phyloP scores from a whole-genome alignment of 64 coral and sea anemone species.

The Exaiptasia diaphana region DNA sequence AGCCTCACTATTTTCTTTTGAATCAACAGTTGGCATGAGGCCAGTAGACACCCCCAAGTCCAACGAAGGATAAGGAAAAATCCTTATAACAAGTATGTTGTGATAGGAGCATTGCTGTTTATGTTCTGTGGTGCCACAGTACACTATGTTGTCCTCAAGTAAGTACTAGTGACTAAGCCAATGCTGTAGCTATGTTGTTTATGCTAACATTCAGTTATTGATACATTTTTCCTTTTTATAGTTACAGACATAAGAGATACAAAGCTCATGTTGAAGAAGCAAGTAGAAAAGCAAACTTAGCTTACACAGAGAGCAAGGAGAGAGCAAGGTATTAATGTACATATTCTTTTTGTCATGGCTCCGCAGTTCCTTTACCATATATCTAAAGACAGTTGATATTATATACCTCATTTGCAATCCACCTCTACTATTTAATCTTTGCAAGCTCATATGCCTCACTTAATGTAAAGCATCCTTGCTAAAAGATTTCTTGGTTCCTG shows the following conservation, averaged over 20 bases:
- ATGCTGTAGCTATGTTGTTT: too few relatives aligned
- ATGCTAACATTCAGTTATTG: background rate
- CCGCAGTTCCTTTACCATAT: background rate
- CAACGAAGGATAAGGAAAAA: background rate
- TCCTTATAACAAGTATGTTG: conserved; percentile 28
- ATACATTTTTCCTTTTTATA: background rate
- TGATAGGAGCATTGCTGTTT: conserved; percentile 21
- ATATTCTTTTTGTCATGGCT: background rate
- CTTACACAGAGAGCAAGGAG: conserved; percentile 32
- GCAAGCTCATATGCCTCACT: background rate
- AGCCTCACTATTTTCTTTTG: background rate
- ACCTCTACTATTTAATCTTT: background rate
- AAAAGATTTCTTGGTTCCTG: background rate
- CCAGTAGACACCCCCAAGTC: background rate
- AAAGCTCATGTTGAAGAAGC: conserved; percentile 33
- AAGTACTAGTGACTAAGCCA: background rate
- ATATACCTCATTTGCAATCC: background rate
- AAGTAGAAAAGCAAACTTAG: conserved; percentile 11
- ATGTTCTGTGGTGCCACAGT: conserved; percentile 38
- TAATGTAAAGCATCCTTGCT: background rate
- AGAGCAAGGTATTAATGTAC: conserved; percentile 41
- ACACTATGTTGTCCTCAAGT: conserved; percentile 37
- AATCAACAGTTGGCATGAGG: background rate
- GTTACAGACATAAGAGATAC: conserved; percentile 32
- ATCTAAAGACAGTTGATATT: background rate